Evolutionary conservation across 2,797 vertebrate species (phyloP).

Genomic region (Hoplostethus atlanticus): DNA sequence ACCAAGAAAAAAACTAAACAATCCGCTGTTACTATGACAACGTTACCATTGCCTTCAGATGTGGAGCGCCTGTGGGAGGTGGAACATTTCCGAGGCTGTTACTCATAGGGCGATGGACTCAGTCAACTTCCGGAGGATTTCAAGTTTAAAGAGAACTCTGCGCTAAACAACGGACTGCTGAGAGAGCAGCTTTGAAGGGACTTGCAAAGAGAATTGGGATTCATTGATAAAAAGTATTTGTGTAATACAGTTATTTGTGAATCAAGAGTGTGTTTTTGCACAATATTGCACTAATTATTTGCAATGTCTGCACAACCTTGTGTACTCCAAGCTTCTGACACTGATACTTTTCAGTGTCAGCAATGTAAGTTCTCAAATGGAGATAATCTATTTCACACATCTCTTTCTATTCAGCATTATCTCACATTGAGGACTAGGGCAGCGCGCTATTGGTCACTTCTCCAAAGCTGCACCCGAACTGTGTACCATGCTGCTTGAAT

Average conservation of each 20-base stretch:
- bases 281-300: background rate
- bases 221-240: background rate
- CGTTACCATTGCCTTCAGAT: slow-evolving; percentile 18
- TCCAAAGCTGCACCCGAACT: too few relatives aligned
- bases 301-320: background rate
- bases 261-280: background rate
- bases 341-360: background rate
- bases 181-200: background rate
- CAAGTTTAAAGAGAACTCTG: background rate
- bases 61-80: slow-evolving; percentile 49
- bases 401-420: too few relatives aligned
- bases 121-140: background rate
- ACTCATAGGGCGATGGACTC: slow-evolving; percentile 24
- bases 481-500: too few relatives aligned
- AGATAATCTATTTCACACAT: too few relatives aligned
- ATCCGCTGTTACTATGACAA: slow-evolving; percentile 39
- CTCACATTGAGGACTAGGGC: too few relatives aligned
- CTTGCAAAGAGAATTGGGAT: too few relatives aligned
- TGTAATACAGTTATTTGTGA: background rate
- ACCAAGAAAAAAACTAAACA: slow-evolving; percentile 46
- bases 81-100: slow-evolving; percentile 39
- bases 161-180: background rate
- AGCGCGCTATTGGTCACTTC: too few relatives aligned
- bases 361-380: background rate
- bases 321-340: background rate